Evolutionary conservation across 1,140 invertebrate species (phyloP), one percentile per base, ranked within the genome.

Genomic region (Wasmannia auropunctata): DNA sequence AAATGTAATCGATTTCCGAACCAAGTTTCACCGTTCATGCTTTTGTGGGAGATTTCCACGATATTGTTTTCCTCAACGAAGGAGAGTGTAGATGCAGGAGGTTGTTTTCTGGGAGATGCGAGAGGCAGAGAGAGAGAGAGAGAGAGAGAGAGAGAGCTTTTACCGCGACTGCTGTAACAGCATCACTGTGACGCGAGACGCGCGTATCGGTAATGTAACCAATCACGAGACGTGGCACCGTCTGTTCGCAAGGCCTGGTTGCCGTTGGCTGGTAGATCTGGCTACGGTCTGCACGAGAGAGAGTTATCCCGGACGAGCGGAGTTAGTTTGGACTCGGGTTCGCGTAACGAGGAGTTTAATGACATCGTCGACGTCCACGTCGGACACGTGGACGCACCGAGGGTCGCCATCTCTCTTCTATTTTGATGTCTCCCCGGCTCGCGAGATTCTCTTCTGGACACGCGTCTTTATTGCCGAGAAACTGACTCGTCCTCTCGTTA

Each of bases 201-300:
- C 92, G 92, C 92, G 91, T 92, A 92, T 92, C 92, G 89, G 92
- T 93, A 93, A 93, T 93, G 92, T 93, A 93, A 93, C 92, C 92
- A 93, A 93, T 93, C 92, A 93, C 86, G 80, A 87, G 76, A 63
- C 85, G 86, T 85, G 70, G 79, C 81, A 76, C 90, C 79, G 85
- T 91, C 90, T 86, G 62, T 88, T 81, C 86, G 70, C 86, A 89
- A 89, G 84, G 90, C 70, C 70, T 85, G 49, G 85, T 72, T 67
- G 70, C 84, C 74, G 88, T 89, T 89, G 63, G 85, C 67, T 83
- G 84, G 87, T 62, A 85, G 65, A 43, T 72, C 79, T 56, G 49
- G 80, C 69, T 83, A 58, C 25, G 51, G 72, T 67, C 43, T 76
- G 81, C 40, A 86, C 63, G 84, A 62, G 79, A 62, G 79, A 62